Base-by-base conservation (phyloP, 1,140 invertebrate genomes). In the Lamellibrachia luymesi region DNA sequence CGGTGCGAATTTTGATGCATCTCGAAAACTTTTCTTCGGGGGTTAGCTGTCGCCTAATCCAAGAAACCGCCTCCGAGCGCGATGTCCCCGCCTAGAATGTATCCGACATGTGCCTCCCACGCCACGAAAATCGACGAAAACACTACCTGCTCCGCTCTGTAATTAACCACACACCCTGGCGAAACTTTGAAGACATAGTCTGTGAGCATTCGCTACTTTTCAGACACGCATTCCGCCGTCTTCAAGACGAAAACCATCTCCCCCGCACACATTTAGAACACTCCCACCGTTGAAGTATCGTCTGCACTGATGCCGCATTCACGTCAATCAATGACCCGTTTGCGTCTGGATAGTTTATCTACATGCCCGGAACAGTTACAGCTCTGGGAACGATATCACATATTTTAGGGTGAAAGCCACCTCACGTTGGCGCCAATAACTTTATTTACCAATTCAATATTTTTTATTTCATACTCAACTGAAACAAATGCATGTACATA, bases 151-250 rank as follows among this genome's bases (percentile, higher is more conserved):
- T 80, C 64, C 17, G 13, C 64, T 17, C 5, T 22, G 25, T 22
- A 80, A 80, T 80, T 17, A 80, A 80, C 64, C 64, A 80, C 64
- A 80, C 5, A 22, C 64, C 64, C 64, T 80, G 52, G 5, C 64
- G 64, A 80, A 80, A 80, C 64, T 80, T 80, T 80, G 64, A 80
- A 80, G 64, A 80, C 64, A 80, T 80, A 80, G 64, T 80, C 64
- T 80, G 64, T 22, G 64, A 22, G 8, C 64, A 80, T 80, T 80
- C 64, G 8, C 8, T 80, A 80, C 64, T 80, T 80, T 80, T 80
- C 13, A 80, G 8, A 8, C 64, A 80, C 64, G 64, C 64, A 80
- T 80, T 80, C 64, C 64, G 64, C 64, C 17, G 17, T 80, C 64
- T 80, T 80, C 64, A 80, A 80, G 6, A 80, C 64, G 64, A 80